Conservation (phyloP, 2,113 vertebrate genomes). For the Epinephelus cyanopodus region DNA sequence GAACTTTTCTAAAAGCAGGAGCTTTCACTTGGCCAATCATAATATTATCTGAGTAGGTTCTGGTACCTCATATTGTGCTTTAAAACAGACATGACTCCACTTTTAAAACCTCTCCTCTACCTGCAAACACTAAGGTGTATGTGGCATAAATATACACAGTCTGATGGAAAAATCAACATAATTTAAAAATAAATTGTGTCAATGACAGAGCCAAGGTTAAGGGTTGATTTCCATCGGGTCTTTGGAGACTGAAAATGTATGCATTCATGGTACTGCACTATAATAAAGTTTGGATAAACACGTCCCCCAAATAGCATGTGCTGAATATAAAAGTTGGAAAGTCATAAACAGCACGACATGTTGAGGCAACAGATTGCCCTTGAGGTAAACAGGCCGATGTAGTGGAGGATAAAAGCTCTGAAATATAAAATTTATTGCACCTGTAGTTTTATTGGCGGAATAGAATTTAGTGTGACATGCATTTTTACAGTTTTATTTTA, state of each 20-base stretch:
- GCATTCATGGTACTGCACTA: not conserved
- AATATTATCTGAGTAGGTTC: constrained; percentile 36
- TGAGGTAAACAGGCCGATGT: constrained; percentile 17
- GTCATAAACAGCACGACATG: constrained; percentile 41
- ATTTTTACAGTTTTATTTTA: constrained; percentile 20
- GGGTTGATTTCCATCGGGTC: not conserved
- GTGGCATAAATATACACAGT: not conserved
- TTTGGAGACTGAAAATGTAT: constrained; percentile 8
- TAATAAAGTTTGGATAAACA: constrained; percentile 38
- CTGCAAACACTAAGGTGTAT: constrained; percentile 1
- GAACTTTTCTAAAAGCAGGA: constrained; percentile 31
- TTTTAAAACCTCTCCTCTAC: not conserved
- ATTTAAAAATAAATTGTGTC: constrained; percentile 3
- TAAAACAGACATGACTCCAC: not conserved
- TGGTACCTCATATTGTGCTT: constrained; percentile 6
- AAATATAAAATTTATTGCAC: not conserved
- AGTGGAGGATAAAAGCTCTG: not conserved
- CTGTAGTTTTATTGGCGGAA: constrained; percentile 21
- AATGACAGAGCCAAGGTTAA: constrained; percentile 8
- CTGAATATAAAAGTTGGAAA: constrained; percentile 34
- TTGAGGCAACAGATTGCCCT: constrained; percentile 50
- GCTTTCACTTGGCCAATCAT: constrained; percentile 27
- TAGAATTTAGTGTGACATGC: constrained; percentile 16
- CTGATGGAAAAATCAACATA: constrained; percentile 21
- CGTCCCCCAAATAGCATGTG: constrained; percentile 2